Evolutionary conservation across 2,888 invertebrate genomes (phyloP), one percentile per base, ranked within the genome.

Genomic region (Criorhina ranunculi): DNA sequence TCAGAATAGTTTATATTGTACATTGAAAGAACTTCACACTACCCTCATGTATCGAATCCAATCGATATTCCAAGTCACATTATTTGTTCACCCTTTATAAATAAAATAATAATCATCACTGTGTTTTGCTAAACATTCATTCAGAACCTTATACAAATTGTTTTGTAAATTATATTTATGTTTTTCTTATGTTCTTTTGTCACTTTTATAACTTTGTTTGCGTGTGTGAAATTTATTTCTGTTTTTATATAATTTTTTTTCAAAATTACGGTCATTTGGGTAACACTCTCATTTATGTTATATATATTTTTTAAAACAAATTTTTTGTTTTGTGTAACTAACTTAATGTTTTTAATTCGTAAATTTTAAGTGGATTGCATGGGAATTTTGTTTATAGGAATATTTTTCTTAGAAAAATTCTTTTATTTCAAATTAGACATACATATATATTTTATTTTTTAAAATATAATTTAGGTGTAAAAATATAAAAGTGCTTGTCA

Each of bases 111-210:
- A 35, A 72, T 72, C 49, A 60, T 72, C 60, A 66, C 80, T 80
- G 75, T 85, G 85, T 85, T 85, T 80, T 76, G 85, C 80, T 80
- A 80, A 85, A 75, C 55, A 51, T 51, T 60, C 64, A 80, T 80
- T 59, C 29, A 51, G n/a, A 35, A 12, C 29, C 73, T 44, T 57
- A 9, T 35, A 44, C 33, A 55, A 11, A 42, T 24, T 53, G 8
- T 78, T 49, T 49, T 64, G 67, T 55, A 73, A 66, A 73, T 62
- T 24, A 37, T 72, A 37, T 72, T 67, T 49, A 17, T 62, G 7
- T 55, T 33, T 42, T 9, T 62, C 24, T 49, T 46, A 51, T 70
- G 17, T 69, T 64, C 24, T 55, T 82, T 37, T 69, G 19, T 82
- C 59, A 64, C 77, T 69, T 24, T 75, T 53, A 51, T 40, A 62